These are phyloP conservation scores for Alosa alosa DNA, from an alignment of 2,113 vertebrate species.

Conservation along the genomic window DNA sequence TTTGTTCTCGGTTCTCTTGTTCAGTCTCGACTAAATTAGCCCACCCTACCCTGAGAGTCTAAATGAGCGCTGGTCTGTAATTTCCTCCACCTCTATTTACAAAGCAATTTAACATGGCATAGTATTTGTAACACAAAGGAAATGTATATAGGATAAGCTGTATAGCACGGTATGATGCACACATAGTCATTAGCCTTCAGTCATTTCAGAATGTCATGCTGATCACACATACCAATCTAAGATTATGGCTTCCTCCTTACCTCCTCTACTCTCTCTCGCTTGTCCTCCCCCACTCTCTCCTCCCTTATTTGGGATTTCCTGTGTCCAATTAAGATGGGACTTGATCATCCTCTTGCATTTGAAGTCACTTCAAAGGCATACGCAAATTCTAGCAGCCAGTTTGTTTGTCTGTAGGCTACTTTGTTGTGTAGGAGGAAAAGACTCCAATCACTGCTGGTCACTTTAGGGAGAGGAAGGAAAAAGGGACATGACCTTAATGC, in stretches of 20 bases:
- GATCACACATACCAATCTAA: constrained; percentile 15
- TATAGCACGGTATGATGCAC: neutral
- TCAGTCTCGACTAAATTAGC: neutral
- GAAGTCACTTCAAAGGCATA: constrained; percentile 24
- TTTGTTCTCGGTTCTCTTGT: neutral
- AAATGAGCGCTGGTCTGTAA: neutral
- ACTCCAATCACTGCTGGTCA: neutral
- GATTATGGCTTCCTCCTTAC: neutral
- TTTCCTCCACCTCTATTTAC: neutral
- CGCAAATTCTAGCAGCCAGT: neutral
- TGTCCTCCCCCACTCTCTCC: neutral
- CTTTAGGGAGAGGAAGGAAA: neutral
- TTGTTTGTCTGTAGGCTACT: neutral
- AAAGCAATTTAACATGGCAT: neutral
- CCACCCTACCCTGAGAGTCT: neutral
- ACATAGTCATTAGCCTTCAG: neutral
- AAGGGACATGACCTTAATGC: neutral
- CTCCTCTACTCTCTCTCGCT: neutral
- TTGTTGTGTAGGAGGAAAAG: neutral
- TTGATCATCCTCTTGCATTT: constrained; percentile 31
- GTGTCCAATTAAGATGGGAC: constrained; percentile 29
- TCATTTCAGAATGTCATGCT: neutral
- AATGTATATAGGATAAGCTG: neutral
- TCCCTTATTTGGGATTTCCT: constrained; percentile 48
- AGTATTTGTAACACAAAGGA: neutral